Conservation (phyloP, 2,113 vertebrate genomes). For the Ceyx melanurus region DNA sequence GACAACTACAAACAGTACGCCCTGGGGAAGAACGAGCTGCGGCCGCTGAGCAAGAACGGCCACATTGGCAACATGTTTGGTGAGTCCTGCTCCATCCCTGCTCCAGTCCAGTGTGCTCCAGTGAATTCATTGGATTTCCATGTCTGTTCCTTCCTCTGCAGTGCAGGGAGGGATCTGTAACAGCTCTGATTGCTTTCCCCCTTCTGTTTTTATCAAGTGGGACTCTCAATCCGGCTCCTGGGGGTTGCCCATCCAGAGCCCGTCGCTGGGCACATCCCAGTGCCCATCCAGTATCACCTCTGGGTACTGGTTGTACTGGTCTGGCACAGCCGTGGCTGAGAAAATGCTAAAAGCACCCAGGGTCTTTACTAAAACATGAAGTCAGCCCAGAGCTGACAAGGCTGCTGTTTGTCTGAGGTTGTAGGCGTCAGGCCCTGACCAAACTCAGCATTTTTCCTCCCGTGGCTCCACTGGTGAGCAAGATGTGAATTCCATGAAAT, state of each 20-base stretch:
- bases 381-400: neutral
- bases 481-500: constrained; percentile 51
- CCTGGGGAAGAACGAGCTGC: constrained; percentile 94
- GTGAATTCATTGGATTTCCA: rapidly evolving
- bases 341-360: neutral
- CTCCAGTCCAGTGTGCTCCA: rapidly evolving
- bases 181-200: neutral
- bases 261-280: neutral
- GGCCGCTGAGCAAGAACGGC: constrained; percentile 89
- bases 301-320: neutral
- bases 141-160: neutral
- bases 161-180: neutral
- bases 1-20: constrained; percentile 92
- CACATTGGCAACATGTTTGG: constrained; percentile 96
- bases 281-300: neutral
- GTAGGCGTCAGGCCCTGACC: neutral
- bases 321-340: neutral
- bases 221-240: neutral
- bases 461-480: neutral
- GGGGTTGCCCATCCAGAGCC: neutral
- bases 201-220: neutral
- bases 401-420: neutral
- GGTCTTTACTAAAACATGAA: constrained; percentile 31
- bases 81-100: constrained; percentile 75
- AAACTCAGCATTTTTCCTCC: constrained; percentile 1